phyloP scores from a whole-genome alignment of 2,888 invertebrate genomes.

The Epinotia brunnichana region DNA sequence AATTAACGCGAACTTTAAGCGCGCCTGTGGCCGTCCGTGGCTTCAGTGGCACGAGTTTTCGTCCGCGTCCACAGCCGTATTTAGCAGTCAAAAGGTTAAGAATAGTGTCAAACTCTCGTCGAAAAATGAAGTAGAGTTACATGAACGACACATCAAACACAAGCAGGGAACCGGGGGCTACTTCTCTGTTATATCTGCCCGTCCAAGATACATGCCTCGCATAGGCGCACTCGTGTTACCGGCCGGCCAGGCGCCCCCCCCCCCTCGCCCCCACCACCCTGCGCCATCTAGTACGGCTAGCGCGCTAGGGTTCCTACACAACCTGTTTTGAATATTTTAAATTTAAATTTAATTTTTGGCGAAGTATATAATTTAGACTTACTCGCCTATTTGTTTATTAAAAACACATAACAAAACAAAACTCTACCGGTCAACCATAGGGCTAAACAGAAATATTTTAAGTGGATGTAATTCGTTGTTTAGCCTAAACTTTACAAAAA shows the following conservation, averaged over 20 bases:
- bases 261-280: constrained; percentile 61
- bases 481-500: too few relatives aligned
- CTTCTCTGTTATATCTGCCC: constrained; percentile 84
- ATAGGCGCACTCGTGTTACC: constrained; percentile 84
- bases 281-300: constrained; percentile 80
- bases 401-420: too few relatives aligned
- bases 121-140: constrained; percentile 65
- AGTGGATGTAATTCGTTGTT: too few relatives aligned
- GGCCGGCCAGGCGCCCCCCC: constrained; percentile 67
- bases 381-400: too few relatives aligned
- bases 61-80: too few relatives aligned
- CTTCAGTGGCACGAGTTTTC: too few relatives aligned
- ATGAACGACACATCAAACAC: constrained; percentile 54
- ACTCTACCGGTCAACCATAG: too few relatives aligned
- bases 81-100: too few relatives aligned
- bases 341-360: constrained; percentile 48
- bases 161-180: constrained; percentile 81
- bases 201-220: constrained; percentile 84
- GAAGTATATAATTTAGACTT: neutral
- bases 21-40: too few relatives aligned
- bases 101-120: neutral
- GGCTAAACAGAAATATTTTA: too few relatives aligned
- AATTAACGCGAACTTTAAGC: too few relatives aligned
- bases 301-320: constrained; percentile 79
- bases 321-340: constrained; percentile 78